These are phyloP conservation scores for Arctopsyche grandis DNA, from an alignment of 1,140 invertebrate genomes.

Conservation along the genomic window DNA sequence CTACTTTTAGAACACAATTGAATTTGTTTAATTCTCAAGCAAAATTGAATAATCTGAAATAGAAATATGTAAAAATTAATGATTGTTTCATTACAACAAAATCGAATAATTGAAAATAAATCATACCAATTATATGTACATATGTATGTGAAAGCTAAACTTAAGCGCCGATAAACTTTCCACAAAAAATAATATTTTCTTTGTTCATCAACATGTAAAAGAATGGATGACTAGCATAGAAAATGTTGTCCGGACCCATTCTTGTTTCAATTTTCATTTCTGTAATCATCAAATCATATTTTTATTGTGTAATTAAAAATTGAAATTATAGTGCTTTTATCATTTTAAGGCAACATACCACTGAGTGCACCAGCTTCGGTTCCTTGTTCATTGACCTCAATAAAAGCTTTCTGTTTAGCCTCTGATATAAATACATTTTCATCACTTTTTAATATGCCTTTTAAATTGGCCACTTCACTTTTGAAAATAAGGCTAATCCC, in stretches of 20 bases:
- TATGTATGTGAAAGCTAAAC: background rate
- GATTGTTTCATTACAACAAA: no score
- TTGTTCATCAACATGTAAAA: background rate
- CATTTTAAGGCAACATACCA: no score
- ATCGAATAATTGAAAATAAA: no score
- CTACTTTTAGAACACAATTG: background rate
- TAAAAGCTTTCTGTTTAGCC: slow-evolving; percentile 78
- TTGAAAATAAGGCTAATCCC: slow-evolving; percentile 68
- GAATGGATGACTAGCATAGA: background rate
- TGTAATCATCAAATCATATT: no score
- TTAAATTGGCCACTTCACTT: slow-evolving; percentile 68
- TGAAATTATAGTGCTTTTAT: no score
- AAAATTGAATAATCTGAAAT: no score
- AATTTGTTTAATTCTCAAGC: no score
- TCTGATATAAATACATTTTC: slow-evolving; percentile 63
- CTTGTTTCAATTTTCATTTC: no score
- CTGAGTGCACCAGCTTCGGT: slow-evolving; percentile 81
- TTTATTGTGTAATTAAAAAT: no score
- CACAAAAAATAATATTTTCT: background rate
- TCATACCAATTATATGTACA: no score
- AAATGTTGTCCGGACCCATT: background rate
- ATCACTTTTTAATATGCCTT: slow-evolving; percentile 67
- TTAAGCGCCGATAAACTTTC: background rate
- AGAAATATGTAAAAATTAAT: no score
- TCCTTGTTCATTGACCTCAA: slow-evolving; percentile 81